A percentile compares a stretch with the other conserved stretches of the same genome.
Conservation (phyloP, 2,113 vertebrate genomes). For the Platycercus adscitus region DNA sequence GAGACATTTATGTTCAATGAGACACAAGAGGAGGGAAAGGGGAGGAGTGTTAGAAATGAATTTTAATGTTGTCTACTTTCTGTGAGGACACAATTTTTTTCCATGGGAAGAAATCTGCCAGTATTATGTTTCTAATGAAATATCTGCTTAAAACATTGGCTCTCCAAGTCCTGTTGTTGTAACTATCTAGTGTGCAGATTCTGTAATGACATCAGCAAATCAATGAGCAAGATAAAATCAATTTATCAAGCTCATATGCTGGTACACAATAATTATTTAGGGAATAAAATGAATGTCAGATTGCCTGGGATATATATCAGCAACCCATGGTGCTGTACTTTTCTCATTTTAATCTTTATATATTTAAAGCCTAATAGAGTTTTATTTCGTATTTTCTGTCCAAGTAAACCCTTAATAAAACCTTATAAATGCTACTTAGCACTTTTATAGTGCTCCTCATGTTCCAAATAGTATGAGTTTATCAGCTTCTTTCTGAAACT, state of each 20-base stretch:
- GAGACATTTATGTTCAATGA: neutral
- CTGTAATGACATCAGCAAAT: conserved; percentile 36
- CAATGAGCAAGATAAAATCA: conserved; percentile 55
- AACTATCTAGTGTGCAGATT: conserved; percentile 43
- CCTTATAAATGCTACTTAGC: neutral
- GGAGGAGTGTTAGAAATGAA: neutral
- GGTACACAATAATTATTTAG: conserved; percentile 20
- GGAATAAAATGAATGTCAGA: conserved; percentile 1
- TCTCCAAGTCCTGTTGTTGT: neutral
- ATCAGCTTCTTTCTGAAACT: neutral
- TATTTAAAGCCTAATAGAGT: neutral
- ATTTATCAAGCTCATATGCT: conserved; percentile 42
- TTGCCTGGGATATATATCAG: conserved; percentile 9
- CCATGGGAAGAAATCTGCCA: neutral
- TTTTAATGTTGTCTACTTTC: conserved; percentile 21
- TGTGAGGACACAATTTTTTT: neutral
- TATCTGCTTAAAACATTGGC: conserved; percentile 29
- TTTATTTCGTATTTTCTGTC: neutral
- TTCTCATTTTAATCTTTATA: conserved; percentile 32
- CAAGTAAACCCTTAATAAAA: neutral
- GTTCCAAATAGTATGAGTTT: neutral
- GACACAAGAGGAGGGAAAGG: neutral
- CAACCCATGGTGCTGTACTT: neutral
- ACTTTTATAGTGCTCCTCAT: neutral
- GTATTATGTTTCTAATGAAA: neutral